Conservation (phyloP, 2,797 vertebrate species). For the Delichon dasypus region DNA sequence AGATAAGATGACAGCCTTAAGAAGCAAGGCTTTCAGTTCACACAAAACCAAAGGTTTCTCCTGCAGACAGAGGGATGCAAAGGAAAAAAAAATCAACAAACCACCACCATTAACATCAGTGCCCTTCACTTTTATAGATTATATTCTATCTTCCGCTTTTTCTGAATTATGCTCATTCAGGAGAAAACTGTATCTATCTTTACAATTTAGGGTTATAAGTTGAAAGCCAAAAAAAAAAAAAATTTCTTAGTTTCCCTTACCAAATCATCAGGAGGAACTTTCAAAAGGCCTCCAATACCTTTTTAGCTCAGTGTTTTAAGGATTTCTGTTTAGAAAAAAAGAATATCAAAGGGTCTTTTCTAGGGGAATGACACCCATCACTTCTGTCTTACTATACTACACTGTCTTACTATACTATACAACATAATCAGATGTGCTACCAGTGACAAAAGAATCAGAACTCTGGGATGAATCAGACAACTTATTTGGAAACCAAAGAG, state of each 20-base stretch:
- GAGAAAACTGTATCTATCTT: neutral
- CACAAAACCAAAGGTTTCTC: neutral
- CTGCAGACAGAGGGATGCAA: neutral
- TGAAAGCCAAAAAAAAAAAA: neutral
- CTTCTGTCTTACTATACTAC: neutral
- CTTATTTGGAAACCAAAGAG: neutral
- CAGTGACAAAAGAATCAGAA: neutral
- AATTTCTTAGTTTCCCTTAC: neutral
- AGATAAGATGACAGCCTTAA: neutral
- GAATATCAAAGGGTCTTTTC: neutral
- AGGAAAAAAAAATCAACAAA: neutral
- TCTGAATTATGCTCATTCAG: neutral
- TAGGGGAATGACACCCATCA: neutral
- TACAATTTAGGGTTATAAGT: neutral
- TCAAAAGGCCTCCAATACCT: neutral
- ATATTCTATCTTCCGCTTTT: neutral
- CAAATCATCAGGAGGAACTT: neutral
- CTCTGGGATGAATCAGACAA: neutral
- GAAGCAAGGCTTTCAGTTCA: neutral
- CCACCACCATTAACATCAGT: neutral
- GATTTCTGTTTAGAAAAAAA: neutral
- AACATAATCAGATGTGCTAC: neutral
- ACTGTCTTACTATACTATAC: no score
- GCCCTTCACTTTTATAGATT: neutral
- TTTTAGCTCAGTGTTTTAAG: neutral